Conservation (phyloP, 2,113 vertebrate genomes). For the Psittacus erithacus region DNA sequence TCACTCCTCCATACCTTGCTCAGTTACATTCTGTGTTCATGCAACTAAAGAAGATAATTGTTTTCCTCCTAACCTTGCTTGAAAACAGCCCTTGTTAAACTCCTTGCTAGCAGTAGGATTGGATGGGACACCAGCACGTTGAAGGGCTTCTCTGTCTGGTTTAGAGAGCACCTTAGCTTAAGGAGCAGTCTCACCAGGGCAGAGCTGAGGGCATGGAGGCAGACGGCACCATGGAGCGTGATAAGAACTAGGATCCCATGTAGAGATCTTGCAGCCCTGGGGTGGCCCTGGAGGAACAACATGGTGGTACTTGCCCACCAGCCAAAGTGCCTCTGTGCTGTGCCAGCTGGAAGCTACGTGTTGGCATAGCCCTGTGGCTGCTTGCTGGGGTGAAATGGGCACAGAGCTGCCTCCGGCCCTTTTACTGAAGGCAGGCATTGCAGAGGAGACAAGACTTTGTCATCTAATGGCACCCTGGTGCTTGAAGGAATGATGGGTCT, state of each 20-base stretch:
- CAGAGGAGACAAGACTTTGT: not conserved
- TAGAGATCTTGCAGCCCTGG: not conserved
- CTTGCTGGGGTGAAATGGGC: not conserved
- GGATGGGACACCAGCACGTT: not conserved
- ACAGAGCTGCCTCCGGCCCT: not conserved
- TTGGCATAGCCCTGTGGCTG: not conserved
- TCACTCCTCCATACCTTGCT: not conserved
- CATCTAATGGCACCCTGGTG: not conserved
- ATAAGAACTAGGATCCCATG: not conserved
- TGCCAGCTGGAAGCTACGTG: rapidly evolving
- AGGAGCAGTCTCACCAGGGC: not conserved
- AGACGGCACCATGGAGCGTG: rapidly evolving
- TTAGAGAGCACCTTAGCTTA: not conserved
- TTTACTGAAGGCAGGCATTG: not conserved
- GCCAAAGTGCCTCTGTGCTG: not conserved
- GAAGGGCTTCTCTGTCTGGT: not conserved
- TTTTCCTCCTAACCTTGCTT: conserved; percentile 11
- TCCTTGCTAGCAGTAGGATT: not conserved
- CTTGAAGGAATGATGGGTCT: not conserved
- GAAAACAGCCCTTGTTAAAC: conserved; percentile 39
- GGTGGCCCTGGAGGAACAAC: not conserved
- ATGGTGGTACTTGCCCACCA: not conserved
- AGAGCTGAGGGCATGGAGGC: not conserved
- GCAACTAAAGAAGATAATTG: conserved; percentile 9
- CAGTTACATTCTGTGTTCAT: not conserved